phyloP scores from a whole-genome alignment of 2,113 vertebrate species.

The Nestor notabilis region DNA sequence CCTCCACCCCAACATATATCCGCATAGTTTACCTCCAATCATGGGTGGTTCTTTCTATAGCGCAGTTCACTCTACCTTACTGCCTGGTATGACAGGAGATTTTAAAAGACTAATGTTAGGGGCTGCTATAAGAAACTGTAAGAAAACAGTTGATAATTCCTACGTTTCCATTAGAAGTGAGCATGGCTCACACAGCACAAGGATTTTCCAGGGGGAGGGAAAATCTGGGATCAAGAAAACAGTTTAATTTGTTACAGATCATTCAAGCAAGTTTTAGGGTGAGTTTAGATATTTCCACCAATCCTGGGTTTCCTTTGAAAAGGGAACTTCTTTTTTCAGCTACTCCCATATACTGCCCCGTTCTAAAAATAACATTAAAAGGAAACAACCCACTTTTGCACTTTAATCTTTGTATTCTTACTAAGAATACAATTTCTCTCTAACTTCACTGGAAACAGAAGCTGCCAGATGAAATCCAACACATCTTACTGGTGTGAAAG shows the following conservation, averaged over 20 bases:
- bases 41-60: slow-evolving; percentile 47
- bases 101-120: neutral
- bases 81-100: neutral
- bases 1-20: slow-evolving; percentile 72
- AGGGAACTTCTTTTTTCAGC: slow-evolving; percentile 24
- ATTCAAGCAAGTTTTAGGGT: neutral
- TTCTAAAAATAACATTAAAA: slow-evolving; percentile 8
- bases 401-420: neutral
- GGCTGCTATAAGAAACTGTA: neutral
- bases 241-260: neutral
- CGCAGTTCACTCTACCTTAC: neutral
- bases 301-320: slow-evolving; percentile 1
- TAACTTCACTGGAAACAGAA: neutral
- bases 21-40: slow-evolving; percentile 64
- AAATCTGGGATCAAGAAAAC: neutral
- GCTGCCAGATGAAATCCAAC: neutral
- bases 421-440: neutral
- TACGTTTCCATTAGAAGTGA: neutral
- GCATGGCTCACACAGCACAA: neutral
- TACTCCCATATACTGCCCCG: neutral
- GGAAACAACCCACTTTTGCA: neutral
- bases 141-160: neutral
- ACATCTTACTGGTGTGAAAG: neutral
- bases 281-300: neutral
- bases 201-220: neutral